These are phyloP conservation scores for Saccostrea echinata DNA, from an alignment of 1,140 invertebrate species.

Conservation along the genomic window DNA sequence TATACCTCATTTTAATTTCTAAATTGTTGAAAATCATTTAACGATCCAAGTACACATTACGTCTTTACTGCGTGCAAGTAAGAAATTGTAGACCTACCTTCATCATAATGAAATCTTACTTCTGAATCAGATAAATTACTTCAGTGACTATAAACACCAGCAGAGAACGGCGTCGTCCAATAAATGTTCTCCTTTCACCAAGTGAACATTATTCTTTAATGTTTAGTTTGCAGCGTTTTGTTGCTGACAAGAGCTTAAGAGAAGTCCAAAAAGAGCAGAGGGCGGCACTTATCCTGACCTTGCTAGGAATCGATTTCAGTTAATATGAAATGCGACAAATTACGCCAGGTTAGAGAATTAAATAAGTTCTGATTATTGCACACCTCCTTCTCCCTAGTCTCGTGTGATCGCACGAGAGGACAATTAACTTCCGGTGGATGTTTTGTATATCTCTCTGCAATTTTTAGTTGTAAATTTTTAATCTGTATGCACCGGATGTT, in stretches of 20 bases:
- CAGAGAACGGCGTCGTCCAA: background rate
- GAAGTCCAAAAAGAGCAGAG: background rate
- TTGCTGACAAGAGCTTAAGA: slow-evolving; percentile 17
- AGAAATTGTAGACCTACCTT: background rate
- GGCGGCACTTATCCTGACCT: background rate
- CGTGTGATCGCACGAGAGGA: background rate
- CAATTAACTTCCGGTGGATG: background rate
- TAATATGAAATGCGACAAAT: background rate
- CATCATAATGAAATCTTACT: background rate
- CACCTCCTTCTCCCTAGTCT: background rate
- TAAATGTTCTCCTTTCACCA: background rate
- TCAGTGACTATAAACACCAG: background rate
- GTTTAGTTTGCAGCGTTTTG: background rate
- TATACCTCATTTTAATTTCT: too few species aligned
- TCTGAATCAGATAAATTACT: background rate
- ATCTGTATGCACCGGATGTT: background rate
- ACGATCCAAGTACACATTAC: background rate
- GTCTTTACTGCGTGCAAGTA: background rate
- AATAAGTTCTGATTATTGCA: background rate
- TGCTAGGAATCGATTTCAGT: background rate
- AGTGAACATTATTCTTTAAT: slow-evolving; percentile 8
- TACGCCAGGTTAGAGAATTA: background rate
- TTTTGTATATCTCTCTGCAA: background rate
- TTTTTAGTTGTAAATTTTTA: slow-evolving; percentile 2
- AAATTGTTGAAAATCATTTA: too few species aligned